phyloP scores from a whole-genome alignment of 1,140 invertebrate genomes.

The Delia radicum region DNA sequence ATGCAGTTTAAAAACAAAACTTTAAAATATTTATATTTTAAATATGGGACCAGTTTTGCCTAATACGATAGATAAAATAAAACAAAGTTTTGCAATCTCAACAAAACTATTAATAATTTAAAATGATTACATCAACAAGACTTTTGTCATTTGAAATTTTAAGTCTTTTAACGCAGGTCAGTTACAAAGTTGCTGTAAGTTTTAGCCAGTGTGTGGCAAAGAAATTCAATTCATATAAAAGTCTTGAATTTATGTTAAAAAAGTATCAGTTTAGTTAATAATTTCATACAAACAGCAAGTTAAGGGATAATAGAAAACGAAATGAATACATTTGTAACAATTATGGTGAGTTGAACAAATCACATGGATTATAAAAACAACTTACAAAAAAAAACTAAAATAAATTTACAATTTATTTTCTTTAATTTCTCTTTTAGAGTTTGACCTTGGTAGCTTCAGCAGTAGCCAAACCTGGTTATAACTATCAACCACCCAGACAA shows the following conservation, averaged over 20 bases:
- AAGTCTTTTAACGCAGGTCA: not conserved
- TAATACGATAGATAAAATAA: not conserved
- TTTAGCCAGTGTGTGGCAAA: too few relatives aligned
- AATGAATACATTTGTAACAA: constrained; percentile 17
- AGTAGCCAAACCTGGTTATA: constrained; percentile 40
- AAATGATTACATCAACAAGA: too few relatives aligned
- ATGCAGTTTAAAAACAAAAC: not conserved
- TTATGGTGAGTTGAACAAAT: constrained; percentile 1
- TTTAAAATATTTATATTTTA: too few relatives aligned
- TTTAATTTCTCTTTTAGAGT: constrained; percentile 33
- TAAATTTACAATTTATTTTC: not conserved
- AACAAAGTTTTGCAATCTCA: not conserved
- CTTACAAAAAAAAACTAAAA: not conserved
- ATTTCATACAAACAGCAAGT: constrained; percentile 7
- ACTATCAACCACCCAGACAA: constrained; percentile 34
- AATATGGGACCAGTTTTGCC: not conserved
- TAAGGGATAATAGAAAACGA: not conserved
- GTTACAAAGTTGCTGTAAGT: too few relatives aligned
- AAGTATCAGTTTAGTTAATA: constrained; percentile 15
- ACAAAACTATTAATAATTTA: too few relatives aligned
- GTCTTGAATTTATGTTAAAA: constrained; percentile 2
- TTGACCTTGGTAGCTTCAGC: constrained; percentile 34
- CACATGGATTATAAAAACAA: not conserved
- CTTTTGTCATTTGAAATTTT: not conserved
- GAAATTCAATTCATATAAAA: too few relatives aligned